Evolutionary conservation across 2,888 invertebrate species (phyloP).

Genomic region (Tipula vernalis): DNA sequence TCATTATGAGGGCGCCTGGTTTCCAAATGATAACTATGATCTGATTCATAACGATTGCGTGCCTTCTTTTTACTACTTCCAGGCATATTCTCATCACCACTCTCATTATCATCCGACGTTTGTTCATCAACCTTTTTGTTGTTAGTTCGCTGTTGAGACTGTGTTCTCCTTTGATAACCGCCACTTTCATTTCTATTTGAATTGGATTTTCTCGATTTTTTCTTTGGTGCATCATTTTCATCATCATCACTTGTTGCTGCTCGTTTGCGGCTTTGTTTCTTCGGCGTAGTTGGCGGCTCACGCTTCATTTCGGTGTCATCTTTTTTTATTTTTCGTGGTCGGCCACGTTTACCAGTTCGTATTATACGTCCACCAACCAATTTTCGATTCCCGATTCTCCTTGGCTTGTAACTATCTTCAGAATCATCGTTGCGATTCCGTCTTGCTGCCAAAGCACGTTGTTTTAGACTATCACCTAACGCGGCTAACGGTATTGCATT

Average conservation of each 20-base stretch:
- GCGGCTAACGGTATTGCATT: constrained; percentile 18
- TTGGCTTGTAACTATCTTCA: constrained; percentile 43
- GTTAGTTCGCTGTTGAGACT: constrained; percentile 15
- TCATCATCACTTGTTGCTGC: constrained; percentile 14
- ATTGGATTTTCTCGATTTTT: constrained; percentile 14
- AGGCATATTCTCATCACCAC: constrained; percentile 6
- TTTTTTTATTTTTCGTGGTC: constrained; percentile 16
- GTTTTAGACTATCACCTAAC: constrained; percentile 18
- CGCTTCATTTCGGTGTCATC: constrained; percentile 17
- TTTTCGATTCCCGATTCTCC: constrained; percentile 23
- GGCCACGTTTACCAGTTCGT: constrained; percentile 20
- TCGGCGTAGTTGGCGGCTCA: constrained; percentile 21
- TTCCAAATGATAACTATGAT: constrained; percentile 32
- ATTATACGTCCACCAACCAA: constrained; percentile 16
- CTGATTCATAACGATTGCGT: constrained; percentile 27
- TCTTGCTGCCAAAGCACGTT: constrained; percentile 14
- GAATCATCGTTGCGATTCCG: constrained; percentile 36
- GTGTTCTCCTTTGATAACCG: not conserved
- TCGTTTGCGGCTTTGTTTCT: constrained; percentile 21
- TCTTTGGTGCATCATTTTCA: constrained; percentile 12
- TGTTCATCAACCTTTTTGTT: constrained; percentile 20
- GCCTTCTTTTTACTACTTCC: constrained; percentile 7
- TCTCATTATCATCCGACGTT: constrained; percentile 20
- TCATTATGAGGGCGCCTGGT: constrained; percentile 25
- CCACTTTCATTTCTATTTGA: constrained; percentile 19